These are phyloP conservation scores for Hemibagrus wyckioides DNA, from an alignment of 2,113 vertebrate species.

Conservation along the genomic window DNA sequence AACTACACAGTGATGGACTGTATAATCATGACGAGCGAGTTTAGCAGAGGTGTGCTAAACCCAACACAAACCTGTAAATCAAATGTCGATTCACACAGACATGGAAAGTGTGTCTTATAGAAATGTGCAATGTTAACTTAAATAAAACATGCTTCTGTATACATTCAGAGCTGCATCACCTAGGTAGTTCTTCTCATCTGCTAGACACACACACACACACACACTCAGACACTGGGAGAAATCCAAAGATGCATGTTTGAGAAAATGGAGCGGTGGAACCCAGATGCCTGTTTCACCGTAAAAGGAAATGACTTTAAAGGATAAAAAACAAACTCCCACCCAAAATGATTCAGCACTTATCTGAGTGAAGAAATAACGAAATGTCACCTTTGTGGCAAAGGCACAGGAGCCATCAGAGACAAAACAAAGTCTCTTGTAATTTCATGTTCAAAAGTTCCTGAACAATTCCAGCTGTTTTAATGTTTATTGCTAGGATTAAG, in stretches of 20 bases:
- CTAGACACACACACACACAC: neutral
- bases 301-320: constrained; percentile 62
- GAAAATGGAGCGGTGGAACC: constrained; percentile 64
- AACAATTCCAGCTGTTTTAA: neutral
- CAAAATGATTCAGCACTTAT: constrained; percentile 28
- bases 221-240: constrained; percentile 27
- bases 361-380: constrained; percentile 8
- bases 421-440: neutral
- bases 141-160: constrained; percentile 22
- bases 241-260: constrained; percentile 59
- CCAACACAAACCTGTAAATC: constrained; percentile 19
- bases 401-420: neutral
- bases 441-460: neutral
- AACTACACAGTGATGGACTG: neutral
- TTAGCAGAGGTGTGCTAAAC: neutral
- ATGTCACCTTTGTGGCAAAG: constrained; percentile 28
- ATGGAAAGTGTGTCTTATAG: neutral
- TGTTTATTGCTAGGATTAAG: neutral
- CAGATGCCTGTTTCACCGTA: constrained; percentile 68
- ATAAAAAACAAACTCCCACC: constrained; percentile 59
- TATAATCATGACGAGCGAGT: neutral
- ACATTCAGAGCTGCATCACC: constrained; percentile 4
- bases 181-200: neutral
- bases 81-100: constrained; percentile 1
- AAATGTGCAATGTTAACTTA: neutral